Evolutionary conservation across 92 coral and sea anemone species (phyloP), one percentile per base, ranked within the genome.

Genomic region (Umimayanthus kanabou): DNA sequence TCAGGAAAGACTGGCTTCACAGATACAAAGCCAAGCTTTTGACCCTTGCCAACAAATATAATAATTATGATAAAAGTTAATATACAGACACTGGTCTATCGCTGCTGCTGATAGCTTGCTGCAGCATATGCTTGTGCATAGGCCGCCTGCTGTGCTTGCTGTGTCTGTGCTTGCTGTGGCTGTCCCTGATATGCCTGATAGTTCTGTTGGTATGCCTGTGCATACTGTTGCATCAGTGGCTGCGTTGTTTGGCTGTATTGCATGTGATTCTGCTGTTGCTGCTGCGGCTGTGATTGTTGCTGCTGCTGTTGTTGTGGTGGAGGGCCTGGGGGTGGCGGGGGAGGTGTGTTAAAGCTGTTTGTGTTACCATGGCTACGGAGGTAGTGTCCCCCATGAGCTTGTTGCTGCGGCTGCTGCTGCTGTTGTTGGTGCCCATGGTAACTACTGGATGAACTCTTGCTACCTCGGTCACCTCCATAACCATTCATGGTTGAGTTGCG

Each of bases 291-390:
- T 14, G 77, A 85, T 26, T 88, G 85, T 45, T 85, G 90, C 3
- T 92, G 92, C 85, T 93, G 97, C 25, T 76, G 92, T 7, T 90
- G 81, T 39, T 91, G 93, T 78, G 92, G 91, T 57, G 77, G 90
- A 14, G 87, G 94, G 39, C 89, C 80, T 39, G 94, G 92, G 71
- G 94, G 94, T 30, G 93, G 93, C 29, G 93, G 92, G 70, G 96
- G 98, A 1, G 93, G 95, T 43, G 96, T 94, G 55, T 29, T 70
- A 77, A 79, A 89, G 25, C 16, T 77, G 65, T 50, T 76, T 75
- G 64, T 80, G 85, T 89, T 88, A 78, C 88, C 88, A 77, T 92
- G 88, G 67, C 78, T 83, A 16, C 87, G 87, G 69, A 83, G 87
- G 65, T 47, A 83, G 64, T 83, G 87, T 30, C 87, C 87, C 37